A percentile compares a stretch with the other conserved stretches of the same genome.
These are phyloP conservation scores for Labeo catla DNA, from an alignment of 2,113 vertebrate genomes.

Conservation along the genomic window DNA sequence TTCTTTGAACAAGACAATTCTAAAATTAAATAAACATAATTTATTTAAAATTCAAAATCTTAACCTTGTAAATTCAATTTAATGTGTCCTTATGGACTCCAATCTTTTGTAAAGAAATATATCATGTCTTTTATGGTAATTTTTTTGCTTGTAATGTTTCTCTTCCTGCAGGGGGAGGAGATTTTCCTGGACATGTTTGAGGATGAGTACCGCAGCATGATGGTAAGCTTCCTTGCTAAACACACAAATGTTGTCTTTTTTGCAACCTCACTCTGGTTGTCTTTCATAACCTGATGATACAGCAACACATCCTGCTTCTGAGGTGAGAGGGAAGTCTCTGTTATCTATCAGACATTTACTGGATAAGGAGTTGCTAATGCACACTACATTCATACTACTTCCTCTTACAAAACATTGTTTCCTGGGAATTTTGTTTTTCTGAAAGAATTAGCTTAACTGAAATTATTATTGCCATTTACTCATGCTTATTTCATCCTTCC, in stretches of 20 bases:
- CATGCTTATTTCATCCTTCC: background rate
- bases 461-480: background rate
- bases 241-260: background rate
- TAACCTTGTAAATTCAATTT: background rate
- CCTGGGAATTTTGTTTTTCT: background rate
- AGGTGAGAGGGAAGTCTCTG: background rate
- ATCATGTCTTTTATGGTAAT: background rate
- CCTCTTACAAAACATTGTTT: background rate
- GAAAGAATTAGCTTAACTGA: background rate
- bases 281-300: background rate
- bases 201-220: conserved; percentile 97
- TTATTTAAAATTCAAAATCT: too few relatives aligned
- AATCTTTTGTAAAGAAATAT: background rate
- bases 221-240: conserved; percentile 74
- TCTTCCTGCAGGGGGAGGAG: conserved; percentile 88
- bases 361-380: background rate
- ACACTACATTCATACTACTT: background rate
- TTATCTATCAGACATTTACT: background rate
- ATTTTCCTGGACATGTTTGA: conserved; percentile 99
- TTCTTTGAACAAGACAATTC: too few relatives aligned
- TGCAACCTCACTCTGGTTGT: background rate
- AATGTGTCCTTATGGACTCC: background rate
- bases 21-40: background rate
- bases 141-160: background rate
- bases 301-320: conserved; percentile 14